These are phyloP conservation scores for Oryctes rhinoceros DNA, from an alignment of 1,140 invertebrate genomes.

Conservation along the genomic window DNA sequence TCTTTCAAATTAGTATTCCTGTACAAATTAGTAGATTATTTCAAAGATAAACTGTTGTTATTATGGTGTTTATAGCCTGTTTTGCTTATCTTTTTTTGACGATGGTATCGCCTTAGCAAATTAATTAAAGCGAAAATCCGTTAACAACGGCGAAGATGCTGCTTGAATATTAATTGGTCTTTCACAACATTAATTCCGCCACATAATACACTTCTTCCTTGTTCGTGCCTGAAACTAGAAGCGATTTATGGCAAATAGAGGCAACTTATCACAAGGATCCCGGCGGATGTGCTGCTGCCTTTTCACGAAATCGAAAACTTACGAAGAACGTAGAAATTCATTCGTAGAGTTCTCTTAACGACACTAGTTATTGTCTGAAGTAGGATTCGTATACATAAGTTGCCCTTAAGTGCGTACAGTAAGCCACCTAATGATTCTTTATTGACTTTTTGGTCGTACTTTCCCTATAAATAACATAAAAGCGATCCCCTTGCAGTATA, in stretches of 20 bases:
- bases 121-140: background rate
- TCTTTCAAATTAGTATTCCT: background rate
- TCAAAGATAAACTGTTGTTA: constrained; percentile 6
- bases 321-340: background rate
- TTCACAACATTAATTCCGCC: background rate
- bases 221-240: background rate
- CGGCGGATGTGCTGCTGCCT: background rate
- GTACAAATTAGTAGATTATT: background rate
- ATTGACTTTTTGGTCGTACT: background rate
- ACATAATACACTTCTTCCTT: background rate
- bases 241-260: background rate
- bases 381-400: background rate
- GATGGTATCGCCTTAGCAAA: background rate
- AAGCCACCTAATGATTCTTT: background rate
- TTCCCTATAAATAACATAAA: too few species aligned
- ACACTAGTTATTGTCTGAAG: background rate
- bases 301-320: background rate
- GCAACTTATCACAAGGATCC: background rate
- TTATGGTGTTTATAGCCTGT: background rate
- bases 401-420: background rate
- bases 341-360: background rate
- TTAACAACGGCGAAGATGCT: constrained; percentile 11
- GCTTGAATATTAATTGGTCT: constrained; percentile 7
- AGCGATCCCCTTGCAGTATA: too few species aligned
- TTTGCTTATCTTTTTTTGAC: background rate